A percentile compares a stretch with the other conserved stretches of the same genome.
Evolutionary conservation across 2,888 invertebrate genomes (phyloP).

Genomic region (Ormyrus pomaceus): DNA sequence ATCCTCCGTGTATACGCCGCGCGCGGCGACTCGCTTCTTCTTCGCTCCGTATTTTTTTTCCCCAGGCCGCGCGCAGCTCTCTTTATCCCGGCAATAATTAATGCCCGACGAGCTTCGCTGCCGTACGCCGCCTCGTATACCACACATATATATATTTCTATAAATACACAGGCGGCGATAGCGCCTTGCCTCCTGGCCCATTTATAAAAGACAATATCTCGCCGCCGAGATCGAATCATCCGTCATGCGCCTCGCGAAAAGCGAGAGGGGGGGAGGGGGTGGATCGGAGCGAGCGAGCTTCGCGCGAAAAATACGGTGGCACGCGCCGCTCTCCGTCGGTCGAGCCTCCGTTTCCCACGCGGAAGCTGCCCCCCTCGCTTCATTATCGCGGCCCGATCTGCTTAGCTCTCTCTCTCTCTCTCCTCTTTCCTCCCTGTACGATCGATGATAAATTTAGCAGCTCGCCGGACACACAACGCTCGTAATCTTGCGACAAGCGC

Average conservation of each 20-base stretch:
- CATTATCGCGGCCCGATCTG: no score
- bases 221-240: slow-evolving; percentile 13
- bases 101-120: slow-evolving; percentile 19
- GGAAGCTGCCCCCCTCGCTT: no score
- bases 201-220: slow-evolving; percentile 24
- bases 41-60: not conserved
- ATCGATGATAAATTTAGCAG: no score
- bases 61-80: slow-evolving; percentile 1
- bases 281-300: not conserved
- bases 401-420: no score
- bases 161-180: not conserved
- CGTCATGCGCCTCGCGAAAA: not conserved
- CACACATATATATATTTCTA: not conserved
- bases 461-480: no score
- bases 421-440: no score
- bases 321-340: not conserved
- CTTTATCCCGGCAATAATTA: slow-evolving; percentile 20
- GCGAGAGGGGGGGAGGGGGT: not conserved
- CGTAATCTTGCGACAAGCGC: no score
- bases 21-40: not conserved
- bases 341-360: no score
- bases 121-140: not conserved
- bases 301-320: slow-evolving; percentile 1
- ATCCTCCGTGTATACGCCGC: not conserved
- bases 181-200: not conserved